These are phyloP conservation scores for Notolabrus celidotus DNA, from an alignment of 2,797 vertebrate species.

Conservation along the genomic window DNA sequence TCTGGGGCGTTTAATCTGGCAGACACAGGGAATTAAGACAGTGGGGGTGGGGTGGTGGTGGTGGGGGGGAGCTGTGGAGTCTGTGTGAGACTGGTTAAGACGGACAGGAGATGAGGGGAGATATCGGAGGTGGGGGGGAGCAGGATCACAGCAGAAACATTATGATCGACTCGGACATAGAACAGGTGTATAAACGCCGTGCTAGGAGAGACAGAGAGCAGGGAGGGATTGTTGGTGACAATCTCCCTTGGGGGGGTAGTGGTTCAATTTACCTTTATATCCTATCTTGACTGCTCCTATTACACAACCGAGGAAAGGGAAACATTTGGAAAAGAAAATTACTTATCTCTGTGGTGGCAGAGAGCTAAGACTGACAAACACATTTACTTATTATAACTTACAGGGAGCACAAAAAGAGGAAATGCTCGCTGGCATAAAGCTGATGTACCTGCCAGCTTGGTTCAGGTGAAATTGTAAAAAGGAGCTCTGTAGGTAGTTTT, in stretches of 20 bases:
- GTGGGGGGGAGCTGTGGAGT: conserved; percentile 83
- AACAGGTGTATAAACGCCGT: conserved; percentile 96
- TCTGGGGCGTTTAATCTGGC: conserved; percentile 93
- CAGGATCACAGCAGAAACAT: conserved; percentile 88
- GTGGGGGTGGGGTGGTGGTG: conserved; percentile 83
- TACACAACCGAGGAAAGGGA: conserved; percentile 96
- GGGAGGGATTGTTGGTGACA: conserved; percentile 96
- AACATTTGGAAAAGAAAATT: conserved; percentile 98
- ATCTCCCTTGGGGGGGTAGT: conserved; percentile 94
- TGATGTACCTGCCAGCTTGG: conserved; percentile 65
- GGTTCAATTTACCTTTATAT: conserved; percentile 99
- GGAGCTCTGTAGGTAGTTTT: conserved; percentile 51
- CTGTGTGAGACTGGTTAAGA: conserved; percentile 91
- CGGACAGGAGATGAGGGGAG: conserved; percentile 94
- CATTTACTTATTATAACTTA: conserved; percentile 74
- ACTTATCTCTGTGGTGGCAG: conserved; percentile 82
- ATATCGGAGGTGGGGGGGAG: conserved; percentile 67
- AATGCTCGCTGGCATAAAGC: conserved; percentile 63
- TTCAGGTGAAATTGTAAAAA: conserved; percentile 47
- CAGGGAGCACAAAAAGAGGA: conserved; percentile 68
- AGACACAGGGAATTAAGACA: conserved; percentile 93
- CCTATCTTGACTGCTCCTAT: conserved; percentile 99
- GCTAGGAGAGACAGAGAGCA: conserved; percentile 98
- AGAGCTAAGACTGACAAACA: conserved; percentile 82
- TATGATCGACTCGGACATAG: conserved; percentile 96